Evolutionary conservation across 2,888 invertebrate genomes (phyloP).

Genomic region (Horisme vitalbata): DNA sequence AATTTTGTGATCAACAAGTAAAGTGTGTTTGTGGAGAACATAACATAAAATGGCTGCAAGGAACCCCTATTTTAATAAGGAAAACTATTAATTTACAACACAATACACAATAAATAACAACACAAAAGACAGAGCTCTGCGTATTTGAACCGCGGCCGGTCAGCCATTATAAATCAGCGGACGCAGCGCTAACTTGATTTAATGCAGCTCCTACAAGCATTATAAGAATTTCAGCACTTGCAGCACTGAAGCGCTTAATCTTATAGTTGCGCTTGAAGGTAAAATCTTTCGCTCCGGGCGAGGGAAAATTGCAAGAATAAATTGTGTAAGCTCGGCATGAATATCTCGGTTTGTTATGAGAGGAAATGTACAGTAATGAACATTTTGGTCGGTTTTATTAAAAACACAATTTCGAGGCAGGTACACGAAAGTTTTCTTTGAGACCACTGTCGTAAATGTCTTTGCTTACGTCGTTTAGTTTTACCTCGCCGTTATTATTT

Average conservation of each 20-base stretch:
- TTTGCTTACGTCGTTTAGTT: not conserved
- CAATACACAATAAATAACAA: slow-evolving; percentile 6
- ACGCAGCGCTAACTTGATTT: slow-evolving; percentile 19
- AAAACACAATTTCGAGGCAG: slow-evolving; percentile 12
- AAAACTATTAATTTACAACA: not conserved
- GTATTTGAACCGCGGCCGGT: slow-evolving; percentile 7
- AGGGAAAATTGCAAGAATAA: slow-evolving; percentile 15
- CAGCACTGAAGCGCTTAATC: slow-evolving; percentile 18
- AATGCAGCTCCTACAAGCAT: slow-evolving; percentile 16
- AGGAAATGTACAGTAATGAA: slow-evolving; percentile 12
- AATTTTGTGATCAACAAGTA: not conserved
- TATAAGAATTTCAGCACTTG: slow-evolving; percentile 18
- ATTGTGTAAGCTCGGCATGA: slow-evolving; percentile 8
- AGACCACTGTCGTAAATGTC: not conserved
- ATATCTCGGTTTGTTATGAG: slow-evolving; percentile 11
- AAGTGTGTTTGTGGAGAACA: not conserved
- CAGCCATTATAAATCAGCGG: slow-evolving; percentile 19
- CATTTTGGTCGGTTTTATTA: slow-evolving; percentile 13
- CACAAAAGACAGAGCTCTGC: slow-evolving; percentile 4
- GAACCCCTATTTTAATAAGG: not conserved
- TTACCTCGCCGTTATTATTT: not conserved
- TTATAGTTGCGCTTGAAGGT: slow-evolving; percentile 18
- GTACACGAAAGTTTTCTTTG: slow-evolving; percentile 3
- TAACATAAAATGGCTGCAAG: not conserved
- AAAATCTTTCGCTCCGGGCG: slow-evolving; percentile 8